These are phyloP conservation scores for Orgyia antiqua DNA, from an alignment of 2,888 invertebrate species.

Conservation along the genomic window DNA sequence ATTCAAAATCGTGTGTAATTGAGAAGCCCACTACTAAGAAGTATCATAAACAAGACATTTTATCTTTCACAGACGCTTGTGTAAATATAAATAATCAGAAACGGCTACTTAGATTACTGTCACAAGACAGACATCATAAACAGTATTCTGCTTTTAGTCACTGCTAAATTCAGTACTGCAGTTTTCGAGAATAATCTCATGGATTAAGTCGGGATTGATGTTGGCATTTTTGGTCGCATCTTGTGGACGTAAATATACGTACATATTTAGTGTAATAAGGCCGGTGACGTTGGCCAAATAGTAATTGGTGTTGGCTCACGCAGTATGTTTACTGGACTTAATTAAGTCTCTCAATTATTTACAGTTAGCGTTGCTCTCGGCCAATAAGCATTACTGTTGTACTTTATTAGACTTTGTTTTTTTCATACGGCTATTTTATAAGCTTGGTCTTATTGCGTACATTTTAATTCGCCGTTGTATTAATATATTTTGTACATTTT, in stretches of 20 bases:
- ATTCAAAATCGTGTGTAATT: conserved; percentile 36
- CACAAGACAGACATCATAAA: conserved; percentile 57
- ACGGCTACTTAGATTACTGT: conserved; percentile 66
- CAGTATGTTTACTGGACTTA: conserved; percentile 46
- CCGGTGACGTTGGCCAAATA: conserved; percentile 36
- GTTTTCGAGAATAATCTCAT: conserved; percentile 33
- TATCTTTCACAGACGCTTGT: too few species aligned
- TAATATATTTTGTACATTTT: too few species aligned
- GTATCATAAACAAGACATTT: conserved; percentile 45
- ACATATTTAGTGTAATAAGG: conserved; percentile 39
- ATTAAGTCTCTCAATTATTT: conserved; percentile 40
- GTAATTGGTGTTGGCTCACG: conserved; percentile 40
- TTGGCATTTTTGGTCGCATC: conserved; percentile 47
- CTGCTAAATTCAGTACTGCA: conserved; percentile 45
- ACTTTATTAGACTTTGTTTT: conserved; percentile 19
- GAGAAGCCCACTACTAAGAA: conserved; percentile 24
- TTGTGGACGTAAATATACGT: conserved; percentile 53
- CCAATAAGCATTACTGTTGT: conserved; percentile 21
- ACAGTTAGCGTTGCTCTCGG: conserved; percentile 10
- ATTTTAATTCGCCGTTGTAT: too few species aligned
- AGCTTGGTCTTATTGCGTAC: too few species aligned
- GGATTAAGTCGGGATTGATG: conserved; percentile 64
- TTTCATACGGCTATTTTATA: conserved; percentile 1
- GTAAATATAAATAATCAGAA: too few species aligned
- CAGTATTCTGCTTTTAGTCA: conserved; percentile 28